phyloP scores from a whole-genome alignment of 92 coral and sea anemone species.

The Siderastrea radians region DNA sequence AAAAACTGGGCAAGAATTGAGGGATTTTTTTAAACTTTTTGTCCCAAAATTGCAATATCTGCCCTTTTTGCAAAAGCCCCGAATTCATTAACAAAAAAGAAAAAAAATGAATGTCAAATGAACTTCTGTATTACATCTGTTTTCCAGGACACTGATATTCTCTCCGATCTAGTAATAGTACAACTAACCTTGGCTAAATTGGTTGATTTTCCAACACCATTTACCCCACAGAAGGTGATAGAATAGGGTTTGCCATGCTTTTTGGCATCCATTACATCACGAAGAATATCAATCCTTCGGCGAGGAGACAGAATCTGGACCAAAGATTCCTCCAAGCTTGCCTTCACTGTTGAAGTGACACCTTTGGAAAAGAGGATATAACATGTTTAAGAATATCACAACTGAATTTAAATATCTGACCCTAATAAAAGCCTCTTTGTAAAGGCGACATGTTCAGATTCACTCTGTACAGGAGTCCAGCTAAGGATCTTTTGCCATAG shows the following conservation, averaged over 20 bases:
- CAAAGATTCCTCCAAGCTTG: slow-evolving; percentile 95
- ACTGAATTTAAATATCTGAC: not conserved
- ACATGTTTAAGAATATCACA: not conserved
- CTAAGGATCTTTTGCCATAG: no score
- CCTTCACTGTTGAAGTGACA: slow-evolving; percentile 92
- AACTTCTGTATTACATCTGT: no score
- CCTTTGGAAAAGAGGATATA: slow-evolving; percentile 53
- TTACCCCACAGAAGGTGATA: slow-evolving; percentile 97
- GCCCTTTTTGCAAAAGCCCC: no score
- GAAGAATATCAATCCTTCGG: slow-evolving; percentile 93
- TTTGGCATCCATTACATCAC: slow-evolving; percentile 96
- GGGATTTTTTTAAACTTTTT: no score
- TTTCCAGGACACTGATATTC: no score
- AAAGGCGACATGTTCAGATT: not conserved
- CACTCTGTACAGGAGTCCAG: not conserved
- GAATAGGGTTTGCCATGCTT: slow-evolving; percentile 86
- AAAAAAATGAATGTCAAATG: no score
- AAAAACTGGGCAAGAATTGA: no score
- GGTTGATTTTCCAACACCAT: slow-evolving; percentile 99
- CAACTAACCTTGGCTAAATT: slow-evolving; percentile 89
- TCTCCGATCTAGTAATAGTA: not conserved
- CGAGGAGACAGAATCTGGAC: slow-evolving; percentile 96
- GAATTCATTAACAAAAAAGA: no score
- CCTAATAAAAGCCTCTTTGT: not conserved
- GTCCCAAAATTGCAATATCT: no score